Evolutionary conservation across 2,113 vertebrate genomes (phyloP).

Genomic region (Lynx canadensis): DNA sequence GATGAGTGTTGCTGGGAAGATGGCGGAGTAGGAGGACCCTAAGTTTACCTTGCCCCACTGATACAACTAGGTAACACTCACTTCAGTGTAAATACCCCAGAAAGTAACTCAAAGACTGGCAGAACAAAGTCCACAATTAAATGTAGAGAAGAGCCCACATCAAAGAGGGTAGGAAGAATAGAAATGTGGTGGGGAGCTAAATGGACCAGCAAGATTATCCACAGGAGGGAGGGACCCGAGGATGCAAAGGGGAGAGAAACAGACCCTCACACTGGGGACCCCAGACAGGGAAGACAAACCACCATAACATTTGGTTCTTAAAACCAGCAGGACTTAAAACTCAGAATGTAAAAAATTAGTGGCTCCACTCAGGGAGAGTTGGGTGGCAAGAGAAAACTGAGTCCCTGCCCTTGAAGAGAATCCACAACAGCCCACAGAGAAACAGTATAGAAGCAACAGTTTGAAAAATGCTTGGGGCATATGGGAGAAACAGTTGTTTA

Average conservation of each 20-base stretch:
- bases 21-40: not conserved
- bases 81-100: not conserved
- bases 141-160: not conserved
- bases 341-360: not conserved
- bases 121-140: not conserved
- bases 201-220: not conserved
- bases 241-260: not conserved
- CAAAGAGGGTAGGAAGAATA: not conserved
- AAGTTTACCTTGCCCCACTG: not conserved
- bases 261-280: not conserved
- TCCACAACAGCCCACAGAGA: not conserved
- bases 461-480: not conserved
- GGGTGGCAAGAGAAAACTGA: not conserved
- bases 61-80: not conserved
- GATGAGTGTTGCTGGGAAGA: not conserved
- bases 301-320: not conserved
- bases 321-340: not conserved
- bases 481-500: not conserved
- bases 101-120: not conserved
- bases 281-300: not conserved
- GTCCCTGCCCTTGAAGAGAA: not conserved
- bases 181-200: not conserved
- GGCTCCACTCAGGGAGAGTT: not conserved
- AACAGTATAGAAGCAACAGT: not conserved
- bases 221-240: not conserved